Conservation (phyloP, 2,113 vertebrate species). For the Scopus umbretta region DNA sequence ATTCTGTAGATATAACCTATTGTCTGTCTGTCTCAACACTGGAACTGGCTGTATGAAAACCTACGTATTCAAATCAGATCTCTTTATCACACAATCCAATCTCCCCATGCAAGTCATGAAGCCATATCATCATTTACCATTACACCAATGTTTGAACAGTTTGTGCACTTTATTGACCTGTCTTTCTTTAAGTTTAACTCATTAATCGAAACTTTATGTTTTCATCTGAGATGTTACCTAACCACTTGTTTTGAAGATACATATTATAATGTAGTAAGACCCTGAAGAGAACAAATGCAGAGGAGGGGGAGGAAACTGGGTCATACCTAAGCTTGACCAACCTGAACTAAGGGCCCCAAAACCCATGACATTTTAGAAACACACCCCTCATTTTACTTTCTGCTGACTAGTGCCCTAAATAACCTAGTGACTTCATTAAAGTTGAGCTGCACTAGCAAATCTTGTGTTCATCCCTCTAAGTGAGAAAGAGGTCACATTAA, state of each 20-base stretch:
- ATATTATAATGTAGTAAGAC: not conserved
- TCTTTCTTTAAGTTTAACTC: not conserved
- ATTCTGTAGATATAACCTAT: not conserved
- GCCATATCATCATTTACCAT: not conserved
- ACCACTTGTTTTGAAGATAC: not conserved
- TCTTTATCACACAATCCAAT: not conserved
- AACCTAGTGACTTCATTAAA: not conserved
- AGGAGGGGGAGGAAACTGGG: not conserved
- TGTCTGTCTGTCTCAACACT: not conserved
- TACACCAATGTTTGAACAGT: not conserved
- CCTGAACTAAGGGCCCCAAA: not conserved
- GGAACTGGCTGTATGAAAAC: not conserved
- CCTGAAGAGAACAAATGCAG: not conserved
- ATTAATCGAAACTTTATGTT: not conserved
- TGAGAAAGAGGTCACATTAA: conserved; percentile 28
- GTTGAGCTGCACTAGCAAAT: not conserved
- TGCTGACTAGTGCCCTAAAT: not conserved
- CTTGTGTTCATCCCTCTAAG: not conserved
- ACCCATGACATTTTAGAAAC: not conserved
- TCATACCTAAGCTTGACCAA: not conserved
- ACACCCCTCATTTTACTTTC: not conserved
- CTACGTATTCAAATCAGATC: not conserved
- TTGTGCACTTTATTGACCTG: not conserved
- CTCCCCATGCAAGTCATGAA: not conserved
- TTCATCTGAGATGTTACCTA: not conserved